These are phyloP conservation scores for Apamea crenata DNA, from an alignment of 2,888 invertebrate species.

Conservation along the genomic window DNA sequence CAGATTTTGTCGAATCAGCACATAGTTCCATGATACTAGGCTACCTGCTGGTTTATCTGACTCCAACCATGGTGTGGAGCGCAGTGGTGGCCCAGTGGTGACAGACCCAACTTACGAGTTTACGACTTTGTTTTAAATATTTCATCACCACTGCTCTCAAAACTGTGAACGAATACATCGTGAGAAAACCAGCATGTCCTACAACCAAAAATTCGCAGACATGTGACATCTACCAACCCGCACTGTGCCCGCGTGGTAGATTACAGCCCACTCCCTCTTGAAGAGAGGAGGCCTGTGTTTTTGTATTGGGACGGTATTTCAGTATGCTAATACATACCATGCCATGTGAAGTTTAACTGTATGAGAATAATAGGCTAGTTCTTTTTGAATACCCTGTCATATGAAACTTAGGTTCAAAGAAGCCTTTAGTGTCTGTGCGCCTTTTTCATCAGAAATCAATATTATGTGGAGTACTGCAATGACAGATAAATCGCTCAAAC, in stretches of 20 bases:
- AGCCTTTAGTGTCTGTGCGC: neutral
- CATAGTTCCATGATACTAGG: neutral
- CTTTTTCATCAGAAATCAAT: neutral
- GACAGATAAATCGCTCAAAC: neutral
- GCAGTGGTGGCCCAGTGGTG: neutral
- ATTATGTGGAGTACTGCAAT: neutral
- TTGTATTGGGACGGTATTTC: neutral
- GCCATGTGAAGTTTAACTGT: neutral
- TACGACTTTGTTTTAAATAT: neutral
- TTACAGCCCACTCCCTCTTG: neutral
- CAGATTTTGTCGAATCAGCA: too few species aligned
- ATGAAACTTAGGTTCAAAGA: neutral
- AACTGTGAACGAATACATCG: neutral
- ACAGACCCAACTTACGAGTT: too few species aligned
- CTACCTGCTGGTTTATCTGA: neutral
- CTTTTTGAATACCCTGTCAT: neutral
- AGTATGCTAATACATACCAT: neutral
- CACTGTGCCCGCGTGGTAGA: neutral
- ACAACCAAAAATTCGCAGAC: neutral
- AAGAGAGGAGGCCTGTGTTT: neutral
- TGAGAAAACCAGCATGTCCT: neutral
- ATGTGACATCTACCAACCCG: neutral
- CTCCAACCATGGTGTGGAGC: neutral
- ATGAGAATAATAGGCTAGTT: neutral
- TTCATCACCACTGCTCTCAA: neutral